phyloP scores from a whole-genome alignment of 1,140 invertebrate genomes.

The Riptortus pedestris region DNA sequence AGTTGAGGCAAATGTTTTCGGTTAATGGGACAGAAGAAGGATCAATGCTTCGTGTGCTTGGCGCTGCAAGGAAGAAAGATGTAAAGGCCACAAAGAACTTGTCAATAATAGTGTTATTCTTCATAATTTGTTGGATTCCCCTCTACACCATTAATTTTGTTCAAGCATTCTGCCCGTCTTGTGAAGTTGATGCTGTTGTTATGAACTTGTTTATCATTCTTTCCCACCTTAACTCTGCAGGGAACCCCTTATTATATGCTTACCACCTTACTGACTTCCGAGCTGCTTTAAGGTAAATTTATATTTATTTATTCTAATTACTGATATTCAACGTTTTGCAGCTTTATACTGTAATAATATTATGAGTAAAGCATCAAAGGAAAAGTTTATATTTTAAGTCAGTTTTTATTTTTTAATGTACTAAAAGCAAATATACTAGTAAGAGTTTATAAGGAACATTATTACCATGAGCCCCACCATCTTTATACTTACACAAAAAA shows the following conservation, averaged over 20 bases:
- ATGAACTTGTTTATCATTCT: slow-evolving; percentile 75
- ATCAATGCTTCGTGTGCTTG: slow-evolving; percentile 64
- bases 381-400: no score
- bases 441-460: no score
- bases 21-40: slow-evolving; percentile 43
- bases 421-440: no score
- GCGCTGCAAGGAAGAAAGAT: slow-evolving; percentile 70
- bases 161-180: slow-evolving; percentile 61
- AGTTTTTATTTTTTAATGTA: no score
- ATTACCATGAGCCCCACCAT: no score
- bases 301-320: not conserved
- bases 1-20: slow-evolving; percentile 47
- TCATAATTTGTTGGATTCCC: slow-evolving; percentile 86
- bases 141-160: slow-evolving; percentile 84
- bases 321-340: no score
- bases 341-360: no score
- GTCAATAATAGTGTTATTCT: slow-evolving; percentile 80
- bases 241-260: slow-evolving; percentile 78
- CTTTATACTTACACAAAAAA: no score
- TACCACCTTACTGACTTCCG: slow-evolving; percentile 81
- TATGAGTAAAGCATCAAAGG: no score
- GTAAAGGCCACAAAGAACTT: slow-evolving; percentile 84
- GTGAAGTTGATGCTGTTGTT: slow-evolving; percentile 53
- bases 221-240: slow-evolving; percentile 78
- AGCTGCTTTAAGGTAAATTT: slow-evolving; percentile 43